phyloP scores from a whole-genome alignment of 2,888 invertebrate genomes.

The Bombyx huttoni region DNA sequence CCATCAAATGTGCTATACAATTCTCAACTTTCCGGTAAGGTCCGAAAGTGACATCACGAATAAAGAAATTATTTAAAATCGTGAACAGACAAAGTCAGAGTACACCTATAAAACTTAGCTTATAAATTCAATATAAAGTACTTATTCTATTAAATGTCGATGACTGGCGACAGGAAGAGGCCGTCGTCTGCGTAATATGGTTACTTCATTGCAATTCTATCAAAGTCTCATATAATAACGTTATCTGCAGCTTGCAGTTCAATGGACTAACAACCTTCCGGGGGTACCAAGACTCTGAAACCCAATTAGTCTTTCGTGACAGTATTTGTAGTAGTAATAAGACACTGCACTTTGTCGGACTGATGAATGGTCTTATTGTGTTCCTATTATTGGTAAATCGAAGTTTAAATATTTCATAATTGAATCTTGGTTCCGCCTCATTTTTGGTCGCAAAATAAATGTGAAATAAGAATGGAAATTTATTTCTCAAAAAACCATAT shows the following conservation, averaged over 20 bases:
- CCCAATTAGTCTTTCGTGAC: not conserved
- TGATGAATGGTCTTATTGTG: too few relatives aligned
- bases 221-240: constrained; percentile 38
- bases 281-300: not conserved
- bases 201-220: constrained; percentile 51
- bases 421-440: too few relatives aligned
- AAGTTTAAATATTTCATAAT: too few relatives aligned
- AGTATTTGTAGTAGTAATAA: not conserved
- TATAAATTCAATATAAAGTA: constrained; percentile 7
- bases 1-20: too few relatives aligned
- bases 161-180: constrained; percentile 32
- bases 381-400: too few relatives aligned
- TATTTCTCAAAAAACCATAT: too few relatives aligned
- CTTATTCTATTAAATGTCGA: constrained; percentile 35
- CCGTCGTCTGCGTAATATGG: constrained; percentile 43
- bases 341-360: not conserved
- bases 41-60: too few relatives aligned
- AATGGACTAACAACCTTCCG: constrained; percentile 10
- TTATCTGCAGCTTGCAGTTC: constrained; percentile 25
- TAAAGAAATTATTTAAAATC: too few relatives aligned
- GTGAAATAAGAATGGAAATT: too few relatives aligned
- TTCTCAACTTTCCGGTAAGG: too few relatives aligned
- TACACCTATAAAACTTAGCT: not conserved
- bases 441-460: too few relatives aligned
- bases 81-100: too few relatives aligned